phyloP scores from a whole-genome alignment of 2,888 invertebrate genomes.

The Epirrhoe alternata region DNA sequence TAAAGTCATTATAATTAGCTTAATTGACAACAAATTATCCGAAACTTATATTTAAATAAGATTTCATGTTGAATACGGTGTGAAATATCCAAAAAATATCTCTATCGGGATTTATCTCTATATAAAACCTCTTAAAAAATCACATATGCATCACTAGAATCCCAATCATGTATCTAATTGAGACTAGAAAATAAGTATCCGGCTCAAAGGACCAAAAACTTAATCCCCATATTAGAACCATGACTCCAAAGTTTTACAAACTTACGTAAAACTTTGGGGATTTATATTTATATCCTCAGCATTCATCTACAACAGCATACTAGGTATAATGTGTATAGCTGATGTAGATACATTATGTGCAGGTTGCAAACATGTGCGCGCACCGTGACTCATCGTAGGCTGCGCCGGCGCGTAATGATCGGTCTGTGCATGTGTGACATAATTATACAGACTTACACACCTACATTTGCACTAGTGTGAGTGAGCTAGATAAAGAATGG shows the following conservation, averaged over 20 bases:
- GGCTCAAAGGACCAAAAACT: background rate
- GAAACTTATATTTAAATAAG: no score
- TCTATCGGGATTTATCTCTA: background rate
- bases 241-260: constrained; percentile 6
- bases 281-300: constrained; percentile 18
- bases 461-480: constrained; percentile 1
- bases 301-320: background rate
- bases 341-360: constrained; percentile 11
- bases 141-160: background rate
- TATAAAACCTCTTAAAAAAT: background rate
- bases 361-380: constrained; percentile 36
- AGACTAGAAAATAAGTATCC: background rate
- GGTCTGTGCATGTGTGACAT: constrained; percentile 28
- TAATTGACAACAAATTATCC: background rate
- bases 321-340: constrained; percentile 1
- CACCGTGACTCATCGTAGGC: constrained; percentile 53
- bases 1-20: background rate
- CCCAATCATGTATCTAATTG: background rate
- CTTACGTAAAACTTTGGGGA: background rate
- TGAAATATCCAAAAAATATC: background rate
- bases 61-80: background rate
- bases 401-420: constrained; percentile 46
- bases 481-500: constrained; percentile 1
- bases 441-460: background rate
- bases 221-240: background rate